These are phyloP conservation scores for Leptatherina wallacei DNA, from an alignment of 2,797 vertebrate genomes.

Conservation along the genomic window DNA sequence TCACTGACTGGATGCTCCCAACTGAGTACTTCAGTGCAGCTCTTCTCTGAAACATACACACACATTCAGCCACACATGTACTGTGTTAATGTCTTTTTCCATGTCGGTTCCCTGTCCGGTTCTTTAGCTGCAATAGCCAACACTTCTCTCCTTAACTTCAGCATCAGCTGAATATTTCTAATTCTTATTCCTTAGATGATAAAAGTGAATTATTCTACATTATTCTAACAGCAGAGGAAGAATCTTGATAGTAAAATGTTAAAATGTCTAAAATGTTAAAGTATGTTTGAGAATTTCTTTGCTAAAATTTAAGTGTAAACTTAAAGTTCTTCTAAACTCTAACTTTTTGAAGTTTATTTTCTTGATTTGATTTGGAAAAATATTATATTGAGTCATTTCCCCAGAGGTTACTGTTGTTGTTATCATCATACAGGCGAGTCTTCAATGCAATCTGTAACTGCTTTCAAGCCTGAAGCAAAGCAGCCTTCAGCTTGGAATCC, in stretches of 20 bases:
- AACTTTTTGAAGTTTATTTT: background rate
- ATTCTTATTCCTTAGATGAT: conserved; percentile 39
- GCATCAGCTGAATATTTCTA: conserved; percentile 21
- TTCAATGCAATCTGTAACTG: background rate
- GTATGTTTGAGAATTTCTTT: background rate
- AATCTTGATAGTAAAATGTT: no score
- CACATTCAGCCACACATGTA: conserved; percentile 46
- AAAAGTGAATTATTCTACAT: conserved; percentile 9
- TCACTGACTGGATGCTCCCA: conserved; percentile 82
- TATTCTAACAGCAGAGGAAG: background rate
- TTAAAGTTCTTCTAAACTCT: no score
- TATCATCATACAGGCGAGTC: background rate
- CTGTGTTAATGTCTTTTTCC: conserved; percentile 75
- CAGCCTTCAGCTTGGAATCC: conserved; percentile 9
- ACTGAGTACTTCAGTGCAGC: conserved; percentile 73
- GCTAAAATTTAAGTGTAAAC: no score
- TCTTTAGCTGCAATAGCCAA: conserved; percentile 41
- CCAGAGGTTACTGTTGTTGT: background rate
- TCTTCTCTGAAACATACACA: conserved; percentile 60
- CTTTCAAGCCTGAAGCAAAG: conserved; percentile 6
- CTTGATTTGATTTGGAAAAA: background rate
- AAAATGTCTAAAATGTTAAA: no score
- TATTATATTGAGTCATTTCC: background rate
- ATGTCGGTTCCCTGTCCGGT: conserved; percentile 55
- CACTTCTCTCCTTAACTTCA: conserved; percentile 35